These are phyloP conservation scores for Eupsittula cactorum DNA, from an alignment of 2,113 vertebrate genomes.

Conservation along the genomic window DNA sequence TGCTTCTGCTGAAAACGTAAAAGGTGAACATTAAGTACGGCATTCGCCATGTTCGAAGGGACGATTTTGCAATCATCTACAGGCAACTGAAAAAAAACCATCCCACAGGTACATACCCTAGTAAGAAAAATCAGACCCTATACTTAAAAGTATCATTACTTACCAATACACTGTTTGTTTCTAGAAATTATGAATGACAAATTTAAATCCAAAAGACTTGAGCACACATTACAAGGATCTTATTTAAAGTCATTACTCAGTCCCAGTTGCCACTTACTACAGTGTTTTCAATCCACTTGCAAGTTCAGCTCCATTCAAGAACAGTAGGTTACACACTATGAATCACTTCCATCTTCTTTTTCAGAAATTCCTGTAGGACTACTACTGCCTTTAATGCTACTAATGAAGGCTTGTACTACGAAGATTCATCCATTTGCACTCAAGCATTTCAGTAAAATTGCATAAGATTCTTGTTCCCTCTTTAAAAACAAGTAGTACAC, in stretches of 20 bases:
- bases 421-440: not conserved
- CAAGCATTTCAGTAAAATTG: not conserved
- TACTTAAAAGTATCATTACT: not conserved
- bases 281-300: not conserved
- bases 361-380: not conserved
- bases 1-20: not conserved
- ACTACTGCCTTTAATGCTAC: not conserved
- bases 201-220: not conserved
- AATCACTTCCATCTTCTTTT: not conserved
- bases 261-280: not conserved
- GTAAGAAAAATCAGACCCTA: not conserved
- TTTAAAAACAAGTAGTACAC: not conserved
- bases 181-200: not conserved
- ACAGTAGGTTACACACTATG: not conserved
- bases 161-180: not conserved
- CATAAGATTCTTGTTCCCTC: not conserved
- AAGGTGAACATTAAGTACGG: not conserved
- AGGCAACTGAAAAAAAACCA: not conserved
- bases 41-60: not conserved
- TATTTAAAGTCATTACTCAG: not conserved
- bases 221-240: not conserved
- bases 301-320: not conserved
- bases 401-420: not conserved
- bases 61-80: not conserved
- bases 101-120: not conserved